Evolutionary conservation across 2,797 vertebrate species (phyloP), one percentile per base, ranked within the genome.

Genomic region (Kryptopterus vitreolus): DNA sequence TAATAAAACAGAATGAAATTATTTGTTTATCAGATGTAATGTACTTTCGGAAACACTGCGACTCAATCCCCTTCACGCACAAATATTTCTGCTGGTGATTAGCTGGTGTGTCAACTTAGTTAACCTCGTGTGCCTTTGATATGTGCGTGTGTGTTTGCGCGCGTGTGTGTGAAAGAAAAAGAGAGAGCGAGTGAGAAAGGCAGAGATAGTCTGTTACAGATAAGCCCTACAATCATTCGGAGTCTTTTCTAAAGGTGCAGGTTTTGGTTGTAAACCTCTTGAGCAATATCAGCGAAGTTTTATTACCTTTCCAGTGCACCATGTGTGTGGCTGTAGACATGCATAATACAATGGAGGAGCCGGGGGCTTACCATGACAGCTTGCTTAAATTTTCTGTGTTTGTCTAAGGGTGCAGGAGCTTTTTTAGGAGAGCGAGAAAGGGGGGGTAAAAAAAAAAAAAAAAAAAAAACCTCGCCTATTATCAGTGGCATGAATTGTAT

Each of bases 1-100:
- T 93, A 94, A 95, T 96, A 95, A 96, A 93, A 91, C 93, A 92
- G 93, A 95, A 93, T 95, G 94, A 94, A 95, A 94, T 95, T 96
- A 95, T 96, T 96, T 96, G 95, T 97, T 96, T 95, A 95, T 95
- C 94, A 95, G 92, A 94, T 94, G 89, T 89, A 86, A 89, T 88
- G 91, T 89, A 91, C 90, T 92, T 95, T 93, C 59, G 24, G 33
- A 75, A 20, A 22, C 73, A 58, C 73, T 35, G 38, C 46, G 24
- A 4, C 68, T 68, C 52, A 53, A 69, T 69, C 61, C 7, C 35
- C 81, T 48, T 68, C 11, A 82, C 77, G 35, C 31, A 46, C 33
- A 8, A 76, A 83, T 85, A 88, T 83, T 90, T 93, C 90, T 93
- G 93, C 93, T 85, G 71, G 79, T 89, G 92, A 92, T 92, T 91